Conservation (phyloP, 2,797 vertebrate species). For the Helicolenus hilgendorfi region DNA sequence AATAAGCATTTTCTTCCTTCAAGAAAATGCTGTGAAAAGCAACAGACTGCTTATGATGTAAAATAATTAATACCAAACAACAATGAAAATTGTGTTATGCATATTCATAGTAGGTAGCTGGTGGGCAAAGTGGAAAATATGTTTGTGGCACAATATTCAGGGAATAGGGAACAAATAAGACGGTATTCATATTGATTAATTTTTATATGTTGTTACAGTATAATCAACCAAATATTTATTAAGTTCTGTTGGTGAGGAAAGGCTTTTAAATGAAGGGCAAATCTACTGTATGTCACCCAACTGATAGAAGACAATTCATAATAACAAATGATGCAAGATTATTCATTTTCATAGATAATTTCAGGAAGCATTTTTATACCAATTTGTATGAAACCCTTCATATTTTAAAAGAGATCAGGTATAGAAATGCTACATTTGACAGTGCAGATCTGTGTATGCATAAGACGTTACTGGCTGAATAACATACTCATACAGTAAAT, state of each 20-base stretch:
- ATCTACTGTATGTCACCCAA: not conserved
- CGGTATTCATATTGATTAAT: too few species aligned
- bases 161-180: not conserved
- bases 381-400: not conserved
- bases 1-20: not conserved
- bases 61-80: not conserved
- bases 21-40: not conserved
- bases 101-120: not conserved
- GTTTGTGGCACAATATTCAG: not conserved
- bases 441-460: not conserved
- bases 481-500: not conserved
- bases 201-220: too few species aligned
- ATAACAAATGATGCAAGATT: not conserved
- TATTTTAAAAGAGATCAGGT: not conserved
- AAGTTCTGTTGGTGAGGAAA: not conserved
- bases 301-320: not conserved
- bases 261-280: not conserved
- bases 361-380: not conserved
- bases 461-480: not conserved
- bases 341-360: too few species aligned
- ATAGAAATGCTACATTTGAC: not conserved
- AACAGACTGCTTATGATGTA: not conserved
- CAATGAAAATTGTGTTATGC: not conserved
- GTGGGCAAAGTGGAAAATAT: not conserved
- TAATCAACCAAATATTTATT: not conserved